Conservation (phyloP, 2,113 vertebrate genomes). For the Alligator sinensis region DNA sequence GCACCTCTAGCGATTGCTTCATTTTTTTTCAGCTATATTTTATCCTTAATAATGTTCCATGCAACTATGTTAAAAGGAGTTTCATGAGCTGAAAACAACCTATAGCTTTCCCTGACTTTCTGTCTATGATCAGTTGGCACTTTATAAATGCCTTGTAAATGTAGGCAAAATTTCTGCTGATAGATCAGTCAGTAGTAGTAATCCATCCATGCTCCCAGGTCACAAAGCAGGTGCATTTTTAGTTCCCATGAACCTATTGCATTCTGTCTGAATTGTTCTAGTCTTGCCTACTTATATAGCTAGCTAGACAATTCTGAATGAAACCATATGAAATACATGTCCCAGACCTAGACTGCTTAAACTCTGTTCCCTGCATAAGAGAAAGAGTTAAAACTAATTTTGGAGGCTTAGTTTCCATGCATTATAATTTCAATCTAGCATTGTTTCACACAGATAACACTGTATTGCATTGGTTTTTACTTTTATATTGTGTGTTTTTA, state of each 20-base stretch:
- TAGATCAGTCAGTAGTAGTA: neutral
- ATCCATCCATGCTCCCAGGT: neutral
- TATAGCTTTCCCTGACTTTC: neutral
- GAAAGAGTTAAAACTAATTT: neutral
- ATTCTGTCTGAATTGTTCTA: neutral
- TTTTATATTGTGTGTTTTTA: too few relatives aligned
- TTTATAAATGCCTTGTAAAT: neutral
- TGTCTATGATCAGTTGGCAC: neutral
- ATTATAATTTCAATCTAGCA: neutral
- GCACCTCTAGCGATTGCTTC: too few relatives aligned
- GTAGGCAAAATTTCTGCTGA: neutral
- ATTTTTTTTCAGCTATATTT: neutral
- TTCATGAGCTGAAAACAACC: neutral
- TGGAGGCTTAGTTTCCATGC: neutral
- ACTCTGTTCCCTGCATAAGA: neutral
- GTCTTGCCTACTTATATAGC: neutral
- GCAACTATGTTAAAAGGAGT: neutral
- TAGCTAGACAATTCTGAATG: neutral
- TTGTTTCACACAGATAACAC: neutral
- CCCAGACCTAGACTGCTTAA: neutral
- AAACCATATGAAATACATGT: neutral
- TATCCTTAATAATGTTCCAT: rapidly evolving
- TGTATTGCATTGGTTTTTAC: too few relatives aligned
- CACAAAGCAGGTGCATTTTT: rapidly evolving
- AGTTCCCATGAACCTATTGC: neutral